phyloP scores from a whole-genome alignment of 1,140 invertebrate species.

The Rhopalosiphum padi region DNA sequence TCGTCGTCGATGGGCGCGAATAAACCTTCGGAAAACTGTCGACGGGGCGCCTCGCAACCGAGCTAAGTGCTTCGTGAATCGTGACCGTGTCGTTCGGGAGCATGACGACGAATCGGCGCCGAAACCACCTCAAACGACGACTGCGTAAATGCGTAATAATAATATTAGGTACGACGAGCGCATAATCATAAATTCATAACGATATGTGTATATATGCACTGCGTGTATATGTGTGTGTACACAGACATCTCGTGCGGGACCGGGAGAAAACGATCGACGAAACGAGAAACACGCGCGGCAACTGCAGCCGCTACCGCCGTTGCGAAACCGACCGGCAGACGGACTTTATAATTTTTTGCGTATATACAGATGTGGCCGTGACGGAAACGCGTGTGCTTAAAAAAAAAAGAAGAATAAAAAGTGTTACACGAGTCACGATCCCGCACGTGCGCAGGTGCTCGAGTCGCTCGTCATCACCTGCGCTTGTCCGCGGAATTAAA shows the following conservation, averaged over 20 bases:
- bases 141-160: background rate
- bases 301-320: background rate
- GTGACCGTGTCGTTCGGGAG: conserved; percentile 3
- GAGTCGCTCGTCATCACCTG: background rate
- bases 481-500: background rate
- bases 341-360: background rate
- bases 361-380: background rate
- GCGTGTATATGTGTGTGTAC: too few relatives aligned
- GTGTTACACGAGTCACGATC: background rate
- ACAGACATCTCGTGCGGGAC: background rate
- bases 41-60: background rate
- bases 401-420: background rate
- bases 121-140: background rate
- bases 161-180: background rate
- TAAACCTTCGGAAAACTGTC: background rate
- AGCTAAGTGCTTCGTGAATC: conserved; percentile 47
- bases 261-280: background rate
- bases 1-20: conserved; percentile 9
- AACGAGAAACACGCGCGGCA: background rate
- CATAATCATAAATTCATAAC: background rate
- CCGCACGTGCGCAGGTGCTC: conserved; percentile 6
- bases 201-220: background rate
- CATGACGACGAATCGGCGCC: background rate
- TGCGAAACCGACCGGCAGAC: background rate
- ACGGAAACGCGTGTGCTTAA: background rate